Base-by-base conservation (phyloP, 2,888 invertebrate genomes). In the Anthrax anthrax region DNA sequence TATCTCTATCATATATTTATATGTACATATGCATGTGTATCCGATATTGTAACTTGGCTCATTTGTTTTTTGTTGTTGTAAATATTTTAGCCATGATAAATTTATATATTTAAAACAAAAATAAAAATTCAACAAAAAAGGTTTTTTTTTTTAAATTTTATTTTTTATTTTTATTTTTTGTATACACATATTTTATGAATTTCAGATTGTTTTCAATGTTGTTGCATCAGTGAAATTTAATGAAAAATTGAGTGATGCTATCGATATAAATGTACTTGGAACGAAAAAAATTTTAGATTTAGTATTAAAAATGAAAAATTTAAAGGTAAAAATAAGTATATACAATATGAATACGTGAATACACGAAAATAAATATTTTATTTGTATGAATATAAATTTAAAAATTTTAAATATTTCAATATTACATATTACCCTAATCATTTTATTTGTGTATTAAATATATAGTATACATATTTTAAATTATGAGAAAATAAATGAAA, bases 151-250 rank as follows among this genome's bases (percentile, higher is more conserved):
- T 23, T 23, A 4, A 8, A 23, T 23, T 46, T 38, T 34, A 19
- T 42, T 39, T 40, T 43, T 37, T 43, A 43, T 48, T 48, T 43
- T 16, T n/a, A 9, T 36, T 12, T 8, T n/a, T n/a, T 16, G 36
- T 36, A 45, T n/a, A n/a, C n/a, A n/a, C n/a, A n/a, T 42, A 43
- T 47, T 37, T 34, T 38, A 37, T 37, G 39, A 19, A 39, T 37
- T 45, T 17, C 40, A 69, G 69, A 66, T 69, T 56, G 67, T 69
- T 54, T 69, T 69, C 58, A 69, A 69, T 54, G 63, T 69, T 51
- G 69, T 69, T 51, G 69, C 69, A 38, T 69, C 69, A 23, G 69
- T 69, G 47, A 68, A 68, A 57, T 69, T 69, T 59, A 68, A 69
- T 59, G 69, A 69, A 58, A 66, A 65, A 56, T 60, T 69, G 49